Evolutionary conservation across 1,140 invertebrate genomes (phyloP).

Genomic region (Kradibia gibbosae): DNA sequence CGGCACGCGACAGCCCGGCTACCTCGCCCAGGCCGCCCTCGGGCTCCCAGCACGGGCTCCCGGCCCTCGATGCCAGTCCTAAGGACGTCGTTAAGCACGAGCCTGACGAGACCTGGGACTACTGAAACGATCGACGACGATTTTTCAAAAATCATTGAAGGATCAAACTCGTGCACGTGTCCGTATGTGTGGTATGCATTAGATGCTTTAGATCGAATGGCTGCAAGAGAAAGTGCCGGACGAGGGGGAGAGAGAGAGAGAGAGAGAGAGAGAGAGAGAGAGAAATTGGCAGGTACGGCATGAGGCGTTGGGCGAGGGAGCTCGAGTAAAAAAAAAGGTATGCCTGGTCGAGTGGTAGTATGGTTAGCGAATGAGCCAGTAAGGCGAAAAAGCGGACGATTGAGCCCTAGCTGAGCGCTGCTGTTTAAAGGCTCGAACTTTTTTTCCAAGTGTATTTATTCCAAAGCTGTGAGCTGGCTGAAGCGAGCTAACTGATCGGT

Average conservation of each 20-base stretch:
- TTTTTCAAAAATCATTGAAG: too few species aligned
- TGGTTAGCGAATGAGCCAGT: neutral
- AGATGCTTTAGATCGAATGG: too few species aligned
- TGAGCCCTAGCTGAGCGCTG: conserved; percentile 21
- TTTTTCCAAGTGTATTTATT: conserved; percentile 48
- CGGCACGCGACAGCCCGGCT: conserved; percentile 65
- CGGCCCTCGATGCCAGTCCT: conserved; percentile 63
- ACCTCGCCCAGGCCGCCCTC: conserved; percentile 62
- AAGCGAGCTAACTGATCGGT: conserved; percentile 53
- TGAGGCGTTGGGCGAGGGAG: conserved; percentile 37
- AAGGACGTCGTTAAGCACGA: conserved; percentile 69
- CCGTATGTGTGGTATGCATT: too few species aligned
- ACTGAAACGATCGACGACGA: conserved; percentile 53
- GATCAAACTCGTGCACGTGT: too few species aligned
- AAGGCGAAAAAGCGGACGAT: neutral
- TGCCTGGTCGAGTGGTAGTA: neutral
- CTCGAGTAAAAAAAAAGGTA: neutral
- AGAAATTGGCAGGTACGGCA: neutral
- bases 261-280: conserved; percentile 12
- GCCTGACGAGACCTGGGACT: conserved; percentile 71
- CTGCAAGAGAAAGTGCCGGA: neutral
- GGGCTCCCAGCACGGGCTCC: conserved; percentile 56
- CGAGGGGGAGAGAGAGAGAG: neutral
- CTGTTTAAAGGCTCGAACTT: conserved; percentile 30
- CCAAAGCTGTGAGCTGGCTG: conserved; percentile 49